Percentiles rank a stretch among this genome's conserved stretches.
phyloP scores from a whole-genome alignment of 2,113 vertebrate genomes.

The Oryctolagus cuniculus region mOryCun1.1 NC_091436.1:165676501-165677000 shows the following conservation, averaged over 20 bases:
- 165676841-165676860: background rate
- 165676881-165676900: background rate
- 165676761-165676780: background rate
- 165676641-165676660: background rate
- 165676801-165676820: background rate
- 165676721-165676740: background rate
- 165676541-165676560: background rate
- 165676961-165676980: background rate
- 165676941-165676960: background rate
- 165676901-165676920: rapidly evolving
- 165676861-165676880: background rate
- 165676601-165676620: background rate
- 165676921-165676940: background rate
- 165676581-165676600: background rate
- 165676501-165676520: background rate
- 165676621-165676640: background rate
- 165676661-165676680: too few relatives aligned
- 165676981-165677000: background rate
- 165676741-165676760: background rate
- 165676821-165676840: background rate
- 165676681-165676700: background rate
- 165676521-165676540: background rate
- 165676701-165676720: background rate
- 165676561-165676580: background rate
- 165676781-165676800: background rate